Conservation (phyloP, 2,888 invertebrate genomes). For the Philaethria dido region DNA sequence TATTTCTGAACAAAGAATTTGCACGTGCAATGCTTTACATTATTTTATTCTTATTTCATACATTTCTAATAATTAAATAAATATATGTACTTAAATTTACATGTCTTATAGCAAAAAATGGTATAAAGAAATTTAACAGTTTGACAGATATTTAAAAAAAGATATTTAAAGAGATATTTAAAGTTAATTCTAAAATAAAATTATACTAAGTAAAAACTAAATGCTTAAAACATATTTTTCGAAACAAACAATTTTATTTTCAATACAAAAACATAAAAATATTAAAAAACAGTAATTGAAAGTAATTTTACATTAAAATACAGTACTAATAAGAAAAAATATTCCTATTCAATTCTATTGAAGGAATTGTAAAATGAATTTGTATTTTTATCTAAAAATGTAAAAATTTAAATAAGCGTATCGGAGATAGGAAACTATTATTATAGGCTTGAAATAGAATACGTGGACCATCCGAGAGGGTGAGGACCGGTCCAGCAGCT, state of each 20-base stretch:
- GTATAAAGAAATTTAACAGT: neutral
- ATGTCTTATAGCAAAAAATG: too few relatives aligned
- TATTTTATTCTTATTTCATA: neutral
- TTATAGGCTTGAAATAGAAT: constrained; percentile 20
- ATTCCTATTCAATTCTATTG: neutral
- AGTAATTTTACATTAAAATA: neutral
- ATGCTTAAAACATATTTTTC: neutral
- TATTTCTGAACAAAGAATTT: constrained; percentile 45
- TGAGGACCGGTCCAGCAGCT: constrained; percentile 72
- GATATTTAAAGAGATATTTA: neutral
- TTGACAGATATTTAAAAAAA: neutral
- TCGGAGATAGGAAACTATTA: constrained; percentile 24
- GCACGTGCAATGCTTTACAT: constrained; percentile 43
- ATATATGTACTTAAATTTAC: neutral
- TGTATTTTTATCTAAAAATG: neutral
- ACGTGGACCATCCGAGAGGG: constrained; percentile 35
- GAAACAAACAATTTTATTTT: neutral
- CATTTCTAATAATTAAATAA: neutral
- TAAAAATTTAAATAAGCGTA: constrained; percentile 30
- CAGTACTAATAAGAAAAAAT: neutral
- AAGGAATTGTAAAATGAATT: neutral
- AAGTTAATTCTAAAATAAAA: neutral
- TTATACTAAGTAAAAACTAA: neutral
- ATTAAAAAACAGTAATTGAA: neutral
- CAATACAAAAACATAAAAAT: too few relatives aligned